Conservation (phyloP, 2,888 invertebrate species). For the Acanthosepion pharaonis region DNA sequence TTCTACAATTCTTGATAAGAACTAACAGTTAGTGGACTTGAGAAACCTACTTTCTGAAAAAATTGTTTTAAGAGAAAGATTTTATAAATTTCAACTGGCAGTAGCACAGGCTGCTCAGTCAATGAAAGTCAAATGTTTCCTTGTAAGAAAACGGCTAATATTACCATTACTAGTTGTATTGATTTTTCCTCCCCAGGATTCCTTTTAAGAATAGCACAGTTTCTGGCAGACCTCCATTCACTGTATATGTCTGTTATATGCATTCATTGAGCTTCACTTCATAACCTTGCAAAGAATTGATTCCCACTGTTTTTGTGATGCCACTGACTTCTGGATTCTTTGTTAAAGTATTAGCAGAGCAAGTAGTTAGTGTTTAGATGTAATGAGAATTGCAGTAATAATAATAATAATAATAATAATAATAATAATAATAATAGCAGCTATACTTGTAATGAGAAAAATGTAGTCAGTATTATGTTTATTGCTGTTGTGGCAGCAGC, state of each 20-base stretch:
- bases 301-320: not conserved
- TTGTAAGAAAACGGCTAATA: too few relatives aligned
- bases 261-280: not conserved
- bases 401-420: not conserved
- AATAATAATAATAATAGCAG: not conserved
- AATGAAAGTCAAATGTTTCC: too few relatives aligned
- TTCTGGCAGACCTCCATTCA: not conserved
- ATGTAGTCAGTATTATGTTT: too few relatives aligned
- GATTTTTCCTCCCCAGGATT: not conserved
- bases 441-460: too few relatives aligned
- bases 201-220: not conserved
- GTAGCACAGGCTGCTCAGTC: too few relatives aligned
- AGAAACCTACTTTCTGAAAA: too few relatives aligned
- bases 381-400: not conserved
- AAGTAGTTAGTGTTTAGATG: not conserved
- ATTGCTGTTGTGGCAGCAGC: too few relatives aligned
- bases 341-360: not conserved
- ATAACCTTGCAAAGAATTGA: not conserved
- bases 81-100: too few relatives aligned
- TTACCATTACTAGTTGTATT: not conserved
- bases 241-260: not conserved
- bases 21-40: too few relatives aligned
- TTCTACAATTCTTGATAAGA: too few relatives aligned
- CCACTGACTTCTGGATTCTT: not conserved
- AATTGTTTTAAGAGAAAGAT: too few relatives aligned